Evolutionary conservation across 2,113 vertebrate species (phyloP), one percentile per base, ranked within the genome.

Genomic region (Alectura lathami): DNA sequence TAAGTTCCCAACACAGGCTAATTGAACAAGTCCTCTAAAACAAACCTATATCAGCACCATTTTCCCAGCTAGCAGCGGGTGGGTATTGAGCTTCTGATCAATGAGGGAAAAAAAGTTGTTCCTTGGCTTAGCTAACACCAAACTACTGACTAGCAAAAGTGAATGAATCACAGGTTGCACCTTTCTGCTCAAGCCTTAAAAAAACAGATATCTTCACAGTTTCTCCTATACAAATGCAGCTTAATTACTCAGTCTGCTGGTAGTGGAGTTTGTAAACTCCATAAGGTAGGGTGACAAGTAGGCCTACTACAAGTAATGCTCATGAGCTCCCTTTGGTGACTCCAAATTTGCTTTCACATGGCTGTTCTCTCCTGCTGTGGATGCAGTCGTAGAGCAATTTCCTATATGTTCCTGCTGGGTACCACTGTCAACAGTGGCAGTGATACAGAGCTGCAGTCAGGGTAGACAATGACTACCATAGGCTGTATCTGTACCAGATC

Each of bases 271-370:
- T 60, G 43, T 63, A 54, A 54, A 60, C 18, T 92, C 38, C 18
- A 26, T 54, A 64, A 53, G 5, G 34, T 23, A 81, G 21, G 13
- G 21, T 36, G 38, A 9, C 82, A 82, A 50, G 9, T 21, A 32
- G 4, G 20, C 60, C 26, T 66, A 30, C 45, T 51, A 2, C 3
- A 42, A 10, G 2, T 48, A 78, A 66, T 42, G 66, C 5, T 53
- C 29, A 17, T 16, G 9, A 85, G 9, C 14, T 74, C 14, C 50
- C 78, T 66, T 47, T 75, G n/a, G 34, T 82, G 74, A 88, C 84
- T 96, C 83, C 84, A 96, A 73, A 89, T 30, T 77, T 72, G 47
- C 66, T 89, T 95, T 75, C 90, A 76, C 73, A 75, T 48, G 62
- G 34, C 47, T 94, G 38, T 76, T 95, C 72, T 73, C 76, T 93